These are phyloP conservation scores for Microchirus variegatus DNA, from an alignment of 2,797 vertebrate species.

Conservation along the genomic window DNA sequence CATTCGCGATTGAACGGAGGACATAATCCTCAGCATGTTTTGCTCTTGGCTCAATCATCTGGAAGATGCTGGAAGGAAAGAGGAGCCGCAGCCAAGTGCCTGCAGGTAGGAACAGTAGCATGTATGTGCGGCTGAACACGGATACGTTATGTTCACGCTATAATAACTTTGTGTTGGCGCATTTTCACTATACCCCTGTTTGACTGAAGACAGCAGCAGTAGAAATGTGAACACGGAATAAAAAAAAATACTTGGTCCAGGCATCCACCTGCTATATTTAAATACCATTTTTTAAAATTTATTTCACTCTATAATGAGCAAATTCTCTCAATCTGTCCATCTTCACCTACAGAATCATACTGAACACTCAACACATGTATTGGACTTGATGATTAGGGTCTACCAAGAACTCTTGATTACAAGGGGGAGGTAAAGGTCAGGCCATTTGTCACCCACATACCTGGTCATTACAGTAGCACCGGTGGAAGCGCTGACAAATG, in stretches of 20 bases:
- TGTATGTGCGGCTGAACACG: neutral
- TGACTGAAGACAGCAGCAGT: no score
- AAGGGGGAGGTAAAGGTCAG: constrained; percentile 75
- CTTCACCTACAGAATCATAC: neutral
- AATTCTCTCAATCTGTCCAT: neutral
- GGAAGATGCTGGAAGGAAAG: constrained; percentile 54
- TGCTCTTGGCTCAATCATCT: constrained; percentile 54
- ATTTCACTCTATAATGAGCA: no score
- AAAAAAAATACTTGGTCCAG: no score
- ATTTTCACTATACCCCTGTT: no score
- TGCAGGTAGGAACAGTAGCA: constrained; percentile 27
- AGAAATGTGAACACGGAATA: no score
- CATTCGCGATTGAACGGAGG: constrained; percentile 22
- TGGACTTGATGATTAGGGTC: constrained; percentile 24
- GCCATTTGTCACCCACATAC: constrained; percentile 75
- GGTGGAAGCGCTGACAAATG: constrained; percentile 74
- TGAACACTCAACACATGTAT: neutral
- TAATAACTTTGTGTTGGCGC: no score
- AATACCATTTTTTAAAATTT: no score
- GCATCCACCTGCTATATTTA: no score
- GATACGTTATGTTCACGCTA: no score
- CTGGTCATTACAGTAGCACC: constrained; percentile 76
- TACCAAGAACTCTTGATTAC: constrained; percentile 67
- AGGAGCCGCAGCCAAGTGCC: constrained; percentile 17
- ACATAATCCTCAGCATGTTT: constrained; percentile 43